These are phyloP conservation scores for Cyanocitta stelleri DNA, from an alignment of 2,113 vertebrate genomes.

Conservation along the genomic window DNA sequence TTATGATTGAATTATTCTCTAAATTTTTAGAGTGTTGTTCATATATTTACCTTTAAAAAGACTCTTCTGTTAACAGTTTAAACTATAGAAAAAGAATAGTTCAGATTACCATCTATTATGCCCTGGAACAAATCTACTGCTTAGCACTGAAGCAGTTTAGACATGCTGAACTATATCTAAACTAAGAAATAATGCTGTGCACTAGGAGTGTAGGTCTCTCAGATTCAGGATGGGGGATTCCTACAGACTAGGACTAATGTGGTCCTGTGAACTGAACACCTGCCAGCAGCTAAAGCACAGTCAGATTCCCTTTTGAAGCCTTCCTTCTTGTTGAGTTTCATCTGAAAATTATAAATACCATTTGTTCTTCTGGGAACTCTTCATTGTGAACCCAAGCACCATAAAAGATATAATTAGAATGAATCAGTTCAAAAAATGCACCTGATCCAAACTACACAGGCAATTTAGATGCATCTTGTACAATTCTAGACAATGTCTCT, in stretches of 20 bases:
- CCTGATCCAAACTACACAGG: not conserved
- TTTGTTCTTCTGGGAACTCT: not conserved
- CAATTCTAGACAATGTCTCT: not conserved
- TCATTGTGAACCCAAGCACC: not conserved
- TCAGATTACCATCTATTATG: not conserved
- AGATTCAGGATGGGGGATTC: not conserved
- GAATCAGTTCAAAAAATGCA: not conserved
- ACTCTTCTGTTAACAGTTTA: not conserved
- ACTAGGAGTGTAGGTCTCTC: not conserved
- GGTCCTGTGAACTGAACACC: not conserved
- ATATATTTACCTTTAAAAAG: not conserved
- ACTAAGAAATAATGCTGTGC: not conserved
- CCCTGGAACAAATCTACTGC: not conserved
- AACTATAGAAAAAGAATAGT: not conserved
- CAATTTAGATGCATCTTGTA: not conserved
- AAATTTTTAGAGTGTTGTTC: not conserved
- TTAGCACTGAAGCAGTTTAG: not conserved
- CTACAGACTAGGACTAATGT: not conserved
- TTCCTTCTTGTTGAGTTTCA: not conserved
- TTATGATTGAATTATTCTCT: not conserved
- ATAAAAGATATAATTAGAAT: not conserved
- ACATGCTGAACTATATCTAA: not conserved
- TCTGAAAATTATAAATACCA: not conserved
- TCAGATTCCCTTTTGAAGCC: not conserved
- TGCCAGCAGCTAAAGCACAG: not conserved